These are phyloP conservation scores for Melieria omissa DNA, from an alignment of 2,888 invertebrate species.

Conservation along the genomic window DNA sequence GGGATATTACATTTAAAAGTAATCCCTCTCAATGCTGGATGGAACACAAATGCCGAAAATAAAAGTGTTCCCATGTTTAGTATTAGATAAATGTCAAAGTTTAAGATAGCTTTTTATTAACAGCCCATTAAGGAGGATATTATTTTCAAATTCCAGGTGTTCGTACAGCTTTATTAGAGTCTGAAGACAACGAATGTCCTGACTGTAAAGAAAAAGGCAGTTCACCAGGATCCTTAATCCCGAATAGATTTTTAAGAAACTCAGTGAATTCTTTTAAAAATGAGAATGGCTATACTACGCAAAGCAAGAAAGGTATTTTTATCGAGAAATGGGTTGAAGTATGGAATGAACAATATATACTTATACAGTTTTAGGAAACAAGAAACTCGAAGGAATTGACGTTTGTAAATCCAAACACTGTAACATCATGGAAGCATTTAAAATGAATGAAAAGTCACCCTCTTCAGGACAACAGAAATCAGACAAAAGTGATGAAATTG, in stretches of 20 bases:
- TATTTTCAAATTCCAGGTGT: conserved; percentile 73
- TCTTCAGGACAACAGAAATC: not conserved
- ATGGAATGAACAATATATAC: too few relatives aligned
- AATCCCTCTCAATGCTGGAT: too few relatives aligned
- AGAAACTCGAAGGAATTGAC: conserved; percentile 1
- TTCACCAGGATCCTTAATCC: conserved; percentile 91
- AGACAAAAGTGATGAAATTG: not conserved
- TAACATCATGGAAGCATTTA: too few relatives aligned
- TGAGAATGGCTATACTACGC: conserved; percentile 84
- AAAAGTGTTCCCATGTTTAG: too few relatives aligned
- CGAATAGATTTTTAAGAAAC: conserved; percentile 89
- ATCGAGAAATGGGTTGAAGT: not conserved
- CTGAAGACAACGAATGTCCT: conserved; percentile 95
- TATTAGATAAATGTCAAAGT: too few relatives aligned
- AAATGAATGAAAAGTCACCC: too few relatives aligned
- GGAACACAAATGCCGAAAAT: too few relatives aligned
- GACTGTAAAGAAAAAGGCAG: conserved; percentile 93
- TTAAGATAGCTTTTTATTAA: too few relatives aligned
- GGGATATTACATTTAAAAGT: too few relatives aligned
- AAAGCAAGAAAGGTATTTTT: conserved; percentile 50
- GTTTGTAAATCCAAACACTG: not conserved
- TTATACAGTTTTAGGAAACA: not conserved
- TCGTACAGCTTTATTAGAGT: conserved; percentile 86
- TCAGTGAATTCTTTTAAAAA: conserved; percentile 91
- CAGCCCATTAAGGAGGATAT: too few relatives aligned